Base-by-base conservation (phyloP, 2,797 vertebrate species). In the Botia kubotai region DNA sequence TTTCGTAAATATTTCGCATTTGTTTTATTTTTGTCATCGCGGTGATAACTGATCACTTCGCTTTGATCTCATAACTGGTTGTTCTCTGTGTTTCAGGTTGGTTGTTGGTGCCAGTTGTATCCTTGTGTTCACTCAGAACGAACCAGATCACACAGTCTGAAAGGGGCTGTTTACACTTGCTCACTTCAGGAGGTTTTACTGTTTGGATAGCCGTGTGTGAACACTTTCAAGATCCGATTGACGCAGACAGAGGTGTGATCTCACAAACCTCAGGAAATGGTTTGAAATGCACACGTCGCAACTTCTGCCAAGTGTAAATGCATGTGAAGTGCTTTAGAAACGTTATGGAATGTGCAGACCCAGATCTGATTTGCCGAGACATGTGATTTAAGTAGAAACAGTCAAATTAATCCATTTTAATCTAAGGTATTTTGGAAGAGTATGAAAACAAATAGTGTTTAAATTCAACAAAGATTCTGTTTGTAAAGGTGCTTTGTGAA, bases 61-160 rank as follows among this genome's bases (percentile, higher is more conserved):
- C 11, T 84, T 82, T 72, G 60, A 72, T 77, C 74, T 88, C 52
- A 82, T 52, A 50, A 62, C 81, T 87, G 86, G 29, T 87, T 26
- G 80, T 90, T 66, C 72, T 1, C 88, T 86, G 87, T 52, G 81
- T 86, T 88, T 83, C 94, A 99, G 98, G 90, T 96, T 99, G 83
- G 95, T 99, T 86, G 95, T 98, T 43, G 98, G 98, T 88, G 97
- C 96, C 88, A 99, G 97, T 90, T 99, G 98, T 99, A 99, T 99
- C 97, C 96, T 98, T 96, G 83, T 82, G 14, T 60, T 14, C 50
- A 16, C 13, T 33, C 6, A 60, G 17, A 60, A 58, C 10, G 8
- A 21, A 29, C 2, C 23, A 50, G 21, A 62, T 33, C 52, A n/a
- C 48, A 16, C 52, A 8, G 17, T 55, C 17, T 55, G 17, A n/a